These are phyloP conservation scores for Scrobipalpa atriplicella DNA, from an alignment of 2,888 invertebrate genomes.

Conservation along the genomic window DNA sequence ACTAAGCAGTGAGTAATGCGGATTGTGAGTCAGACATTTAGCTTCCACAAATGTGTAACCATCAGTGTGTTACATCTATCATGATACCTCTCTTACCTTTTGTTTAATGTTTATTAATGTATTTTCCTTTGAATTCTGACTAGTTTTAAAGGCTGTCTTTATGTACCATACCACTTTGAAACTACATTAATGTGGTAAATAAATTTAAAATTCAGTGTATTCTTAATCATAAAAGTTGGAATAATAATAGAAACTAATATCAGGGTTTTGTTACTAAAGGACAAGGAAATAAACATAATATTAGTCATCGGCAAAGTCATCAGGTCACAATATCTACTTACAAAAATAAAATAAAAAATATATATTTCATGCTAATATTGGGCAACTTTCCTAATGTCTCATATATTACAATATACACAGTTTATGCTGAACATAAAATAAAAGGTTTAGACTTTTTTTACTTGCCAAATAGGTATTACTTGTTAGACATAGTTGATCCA, in stretches of 20 bases:
- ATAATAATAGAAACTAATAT: too few relatives aligned
- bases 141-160: too few relatives aligned
- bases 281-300: neutral
- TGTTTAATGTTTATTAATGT: neutral
- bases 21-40: neutral
- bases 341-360: neutral
- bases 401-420: neutral
- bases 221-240: too few relatives aligned
- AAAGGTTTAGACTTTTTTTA: neutral
- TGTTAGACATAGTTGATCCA: neutral
- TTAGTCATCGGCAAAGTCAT: neutral
- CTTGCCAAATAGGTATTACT: neutral
- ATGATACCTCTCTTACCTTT: neutral
- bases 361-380: neutral
- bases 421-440: too few relatives aligned
- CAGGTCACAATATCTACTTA: too few relatives aligned
- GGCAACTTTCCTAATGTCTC: neutral
- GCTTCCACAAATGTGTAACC: constrained; percentile 13
- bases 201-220: too few relatives aligned
- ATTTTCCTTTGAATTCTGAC: neutral
- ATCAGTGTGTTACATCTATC: neutral
- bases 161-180: too few relatives aligned
- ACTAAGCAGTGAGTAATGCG: constrained; percentile 6
- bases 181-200: too few relatives aligned
- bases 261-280: too few relatives aligned